These are phyloP conservation scores for Mico argentatus DNA, from an alignment of 2,797 vertebrate species.

Conservation along the genomic window DNA sequence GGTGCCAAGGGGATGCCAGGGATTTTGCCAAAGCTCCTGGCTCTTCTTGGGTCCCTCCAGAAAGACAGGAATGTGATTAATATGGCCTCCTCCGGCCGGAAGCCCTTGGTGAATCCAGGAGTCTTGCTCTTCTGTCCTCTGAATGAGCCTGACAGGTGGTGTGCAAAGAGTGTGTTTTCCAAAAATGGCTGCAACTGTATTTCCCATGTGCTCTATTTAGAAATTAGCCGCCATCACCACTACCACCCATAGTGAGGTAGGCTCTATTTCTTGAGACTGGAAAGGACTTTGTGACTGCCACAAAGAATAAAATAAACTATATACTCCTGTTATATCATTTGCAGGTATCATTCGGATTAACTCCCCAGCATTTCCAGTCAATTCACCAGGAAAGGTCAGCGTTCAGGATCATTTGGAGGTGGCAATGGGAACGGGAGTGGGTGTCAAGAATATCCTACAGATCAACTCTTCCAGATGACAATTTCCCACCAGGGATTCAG, in stretches of 20 bases:
- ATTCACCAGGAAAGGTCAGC: slow-evolving; percentile 55
- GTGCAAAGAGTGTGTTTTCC: neutral
- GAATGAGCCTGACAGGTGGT: neutral
- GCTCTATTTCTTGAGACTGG: neutral
- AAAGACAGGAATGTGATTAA: neutral
- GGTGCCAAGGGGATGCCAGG: neutral
- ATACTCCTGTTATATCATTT: neutral
- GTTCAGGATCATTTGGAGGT: slow-evolving; percentile 36
- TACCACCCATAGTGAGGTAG: neutral
- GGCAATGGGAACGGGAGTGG: neutral
- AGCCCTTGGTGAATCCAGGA: neutral
- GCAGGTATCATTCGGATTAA: neutral
- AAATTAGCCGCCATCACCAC: neutral
- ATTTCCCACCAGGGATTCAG: neutral
- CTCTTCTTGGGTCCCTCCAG: neutral
- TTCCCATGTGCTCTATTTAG: neutral
- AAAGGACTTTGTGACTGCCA: neutral
- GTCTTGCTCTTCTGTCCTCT: neutral
- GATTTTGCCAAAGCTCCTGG: neutral
- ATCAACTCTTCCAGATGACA: slow-evolving; percentile 40
- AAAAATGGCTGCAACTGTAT: neutral
- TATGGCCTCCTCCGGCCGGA: neutral
- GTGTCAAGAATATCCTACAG: slow-evolving; percentile 36
- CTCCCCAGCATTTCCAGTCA: neutral
- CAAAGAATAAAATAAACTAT: neutral